phyloP scores from a whole-genome alignment of 2,113 vertebrate genomes.

The Xiphophorus couchianus region DNA sequence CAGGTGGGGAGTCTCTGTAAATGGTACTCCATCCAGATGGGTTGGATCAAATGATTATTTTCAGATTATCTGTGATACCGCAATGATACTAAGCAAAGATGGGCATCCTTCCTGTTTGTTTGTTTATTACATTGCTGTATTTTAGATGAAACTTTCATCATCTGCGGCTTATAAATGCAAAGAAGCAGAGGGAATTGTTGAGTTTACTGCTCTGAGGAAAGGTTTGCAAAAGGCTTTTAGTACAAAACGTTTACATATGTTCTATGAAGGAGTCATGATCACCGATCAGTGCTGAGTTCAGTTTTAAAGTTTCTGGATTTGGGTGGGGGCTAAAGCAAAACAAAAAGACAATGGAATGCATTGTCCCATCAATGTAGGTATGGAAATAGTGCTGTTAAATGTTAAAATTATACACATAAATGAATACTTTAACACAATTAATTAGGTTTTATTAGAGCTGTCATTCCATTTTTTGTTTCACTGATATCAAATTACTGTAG shows the following conservation, averaged over 20 bases:
- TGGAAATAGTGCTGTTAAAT: no score
- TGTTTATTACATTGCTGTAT: background rate
- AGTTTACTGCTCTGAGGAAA: background rate
- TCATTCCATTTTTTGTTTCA: no score
- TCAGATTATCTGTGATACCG: background rate
- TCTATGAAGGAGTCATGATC: background rate
- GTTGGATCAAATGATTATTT: background rate
- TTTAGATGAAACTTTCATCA: background rate
- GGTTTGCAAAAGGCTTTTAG: background rate
- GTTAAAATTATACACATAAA: no score
- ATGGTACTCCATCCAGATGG: background rate
- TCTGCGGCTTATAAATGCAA: background rate
- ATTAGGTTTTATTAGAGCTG: no score
- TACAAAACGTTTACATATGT: background rate
- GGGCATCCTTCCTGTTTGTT: background rate
- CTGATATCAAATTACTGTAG: no score
- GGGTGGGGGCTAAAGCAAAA: background rate
- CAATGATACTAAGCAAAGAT: background rate
- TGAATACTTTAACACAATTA: no score
- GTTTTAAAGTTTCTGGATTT: background rate
- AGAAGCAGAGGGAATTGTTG: background rate
- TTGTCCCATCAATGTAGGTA: background rate
- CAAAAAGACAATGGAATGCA: background rate
- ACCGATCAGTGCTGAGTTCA: background rate
- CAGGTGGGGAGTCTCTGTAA: background rate